These are phyloP conservation scores for Metacarcinus magister DNA, from an alignment of 2,888 invertebrate genomes.

Conservation along the genomic window DNA sequence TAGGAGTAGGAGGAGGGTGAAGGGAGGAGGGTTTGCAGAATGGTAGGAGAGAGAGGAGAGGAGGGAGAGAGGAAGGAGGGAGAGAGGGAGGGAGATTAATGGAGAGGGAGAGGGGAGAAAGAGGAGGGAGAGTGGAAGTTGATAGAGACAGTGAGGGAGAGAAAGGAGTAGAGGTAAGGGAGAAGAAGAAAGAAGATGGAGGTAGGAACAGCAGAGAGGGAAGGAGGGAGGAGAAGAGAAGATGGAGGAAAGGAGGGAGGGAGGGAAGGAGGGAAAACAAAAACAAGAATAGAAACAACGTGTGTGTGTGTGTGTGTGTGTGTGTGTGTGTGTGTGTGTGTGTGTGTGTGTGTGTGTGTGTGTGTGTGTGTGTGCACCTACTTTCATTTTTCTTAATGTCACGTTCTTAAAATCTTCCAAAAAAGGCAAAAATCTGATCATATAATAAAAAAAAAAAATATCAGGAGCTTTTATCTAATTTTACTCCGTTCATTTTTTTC, in stretches of 20 bases:
- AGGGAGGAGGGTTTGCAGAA: background rate
- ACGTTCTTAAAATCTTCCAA: too few relatives aligned
- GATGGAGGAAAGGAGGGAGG: background rate
- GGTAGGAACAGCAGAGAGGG: background rate
- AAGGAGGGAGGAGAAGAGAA: background rate
- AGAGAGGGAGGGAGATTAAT: background rate
- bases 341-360: slow-evolving; percentile 22
- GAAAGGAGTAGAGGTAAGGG: background rate
- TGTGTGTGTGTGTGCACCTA: background rate
- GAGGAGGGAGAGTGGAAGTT: too few relatives aligned
- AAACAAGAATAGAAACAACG: background rate
- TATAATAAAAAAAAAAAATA: too few relatives aligned
- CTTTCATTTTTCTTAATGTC: background rate
- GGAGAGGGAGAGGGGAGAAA: too few relatives aligned
- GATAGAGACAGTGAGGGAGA: background rate
- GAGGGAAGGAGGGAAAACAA: background rate
- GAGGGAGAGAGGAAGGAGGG: background rate
- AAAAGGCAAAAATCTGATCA: too few relatives aligned
- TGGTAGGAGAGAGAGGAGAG: too few relatives aligned
- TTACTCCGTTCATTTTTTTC: background rate
- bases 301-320: slow-evolving; percentile 26
- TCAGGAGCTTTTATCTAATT: too few relatives aligned
- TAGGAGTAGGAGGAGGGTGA: background rate
- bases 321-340: slow-evolving; percentile 26
- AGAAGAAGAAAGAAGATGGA: background rate